Percentiles rank a stretch among this genome's conserved stretches.
Evolutionary conservation across 2,888 invertebrate genomes (phyloP).

Genomic region (Idaea dimidiata): DNA sequence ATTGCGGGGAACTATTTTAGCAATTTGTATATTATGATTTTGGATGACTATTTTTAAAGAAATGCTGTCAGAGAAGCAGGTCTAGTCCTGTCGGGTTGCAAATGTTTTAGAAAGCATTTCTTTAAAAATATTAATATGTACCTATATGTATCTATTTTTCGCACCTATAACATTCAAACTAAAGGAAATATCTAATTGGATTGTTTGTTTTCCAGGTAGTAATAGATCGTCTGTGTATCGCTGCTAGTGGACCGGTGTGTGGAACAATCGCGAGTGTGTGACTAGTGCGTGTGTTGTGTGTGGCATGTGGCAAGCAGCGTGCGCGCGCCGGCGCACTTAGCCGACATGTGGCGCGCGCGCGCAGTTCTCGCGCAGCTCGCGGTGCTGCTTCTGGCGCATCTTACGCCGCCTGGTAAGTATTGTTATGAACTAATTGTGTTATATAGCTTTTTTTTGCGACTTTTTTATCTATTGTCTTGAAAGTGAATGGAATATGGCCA

Average conservation of each 20-base stretch:
- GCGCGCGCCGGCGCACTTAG: conserved; percentile 52
- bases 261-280: conserved; percentile 26
- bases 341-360: conserved; percentile 57
- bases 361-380: conserved; percentile 53
- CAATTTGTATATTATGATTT: too few species aligned
- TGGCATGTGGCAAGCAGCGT: conserved; percentile 42
- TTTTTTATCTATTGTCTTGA: too few species aligned
- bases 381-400: conserved; percentile 59
- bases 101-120: too few species aligned
- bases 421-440: too few species aligned
- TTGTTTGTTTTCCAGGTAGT: conserved; percentile 3
- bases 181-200: background rate
- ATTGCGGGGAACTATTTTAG: too few species aligned
- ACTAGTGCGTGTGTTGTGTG: conserved; percentile 25
- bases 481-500: too few species aligned
- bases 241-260: conserved; percentile 26
- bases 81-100: too few species aligned
- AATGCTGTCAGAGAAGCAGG: too few species aligned
- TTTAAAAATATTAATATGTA: too few species aligned
- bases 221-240: conserved; percentile 27
- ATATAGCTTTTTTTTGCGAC: too few species aligned
- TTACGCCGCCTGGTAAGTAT: conserved; percentile 57
- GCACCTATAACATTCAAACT: background rate
- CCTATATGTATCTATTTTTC: too few species aligned
- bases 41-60: too few species aligned